phyloP scores from a whole-genome alignment of 2,797 vertebrate genomes.

The Cynodonichthys magdalenae region DNA sequence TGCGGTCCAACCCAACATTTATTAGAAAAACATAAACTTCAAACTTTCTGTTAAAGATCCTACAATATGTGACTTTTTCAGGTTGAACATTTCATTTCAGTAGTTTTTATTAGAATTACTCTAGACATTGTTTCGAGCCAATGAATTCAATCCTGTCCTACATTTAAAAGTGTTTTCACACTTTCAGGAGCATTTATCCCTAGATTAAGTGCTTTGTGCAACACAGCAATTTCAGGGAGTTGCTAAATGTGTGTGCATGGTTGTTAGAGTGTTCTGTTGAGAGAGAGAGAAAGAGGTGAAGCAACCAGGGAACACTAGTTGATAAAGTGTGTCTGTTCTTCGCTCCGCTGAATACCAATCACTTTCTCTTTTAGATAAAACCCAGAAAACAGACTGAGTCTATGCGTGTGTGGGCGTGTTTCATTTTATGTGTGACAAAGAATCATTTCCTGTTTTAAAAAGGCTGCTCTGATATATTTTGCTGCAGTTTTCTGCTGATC shows the following conservation, averaged over 20 bases:
- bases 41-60: too few species aligned
- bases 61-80: background rate
- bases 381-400: conserved; percentile 45
- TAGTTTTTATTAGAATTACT: conserved; percentile 1
- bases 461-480: conserved; percentile 40
- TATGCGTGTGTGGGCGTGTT: conserved; percentile 16
- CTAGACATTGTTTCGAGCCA: conserved; percentile 10
- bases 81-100: background rate
- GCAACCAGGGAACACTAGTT: conserved; percentile 58
- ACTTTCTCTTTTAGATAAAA: conserved; percentile 66
- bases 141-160: background rate
- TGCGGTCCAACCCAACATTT: too few species aligned
- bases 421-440: conserved; percentile 43
- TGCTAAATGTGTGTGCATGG: background rate
- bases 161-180: conserved; percentile 10
- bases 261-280: conserved; percentile 12
- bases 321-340: conserved; percentile 71
- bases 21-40: too few species aligned
- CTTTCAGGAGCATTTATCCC: conserved; percentile 42
- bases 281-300: conserved; percentile 37
- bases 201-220: conserved; percentile 34
- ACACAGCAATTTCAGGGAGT: conserved; percentile 22
- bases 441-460: conserved; percentile 43
- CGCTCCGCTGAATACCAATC: conserved; percentile 75
- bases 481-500: conserved; percentile 55